Evolutionary conservation across 2,113 vertebrate species (phyloP), one percentile per base, ranked within the genome.

Genomic region (Phylloscopus whistleri): DNA sequence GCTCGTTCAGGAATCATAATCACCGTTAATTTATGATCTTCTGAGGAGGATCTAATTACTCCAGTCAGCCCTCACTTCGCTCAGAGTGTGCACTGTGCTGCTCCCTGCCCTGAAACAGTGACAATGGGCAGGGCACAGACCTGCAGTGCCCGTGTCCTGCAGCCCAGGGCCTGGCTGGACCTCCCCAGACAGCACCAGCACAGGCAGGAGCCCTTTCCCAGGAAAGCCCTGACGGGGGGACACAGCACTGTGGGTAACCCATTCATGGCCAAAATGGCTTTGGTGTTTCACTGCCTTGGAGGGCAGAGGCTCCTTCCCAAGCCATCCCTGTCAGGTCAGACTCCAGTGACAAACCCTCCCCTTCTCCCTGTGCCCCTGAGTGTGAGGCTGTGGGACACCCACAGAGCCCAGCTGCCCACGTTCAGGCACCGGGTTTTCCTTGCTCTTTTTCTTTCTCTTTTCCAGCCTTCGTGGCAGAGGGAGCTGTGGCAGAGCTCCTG

Each of bases 11-110:
- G 93, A 94, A 92, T 78, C 85, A 75, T 90, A 97, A 93, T 90
- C 84, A 93, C 90, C 82, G 80, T 89, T 93, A 94, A 96, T 96
- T 95, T 94, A 95, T 74, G 80, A 83, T 39, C 92, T 94, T 94
- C 79, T 85, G 81, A 89, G 63, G 37, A 83, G 48, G 30, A 84
- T 63, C 72, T 90, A 63, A 89, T 88, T 74, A 77, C 67, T 77
- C 39, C 84, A 81, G n/a, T 86, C 48, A 84, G 78, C 84, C 49
- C 60, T 67, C 41, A 16, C 31, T 94, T 88, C 67, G 87, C 53
- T 69, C 51, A 22, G 30, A 79, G 69, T 1, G 55, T 11, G 69
- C 46, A n/a, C 11, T 39, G 70, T 48, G 74, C 83, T 75, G 24
- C 4, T 62, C 67, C 85, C 67, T 53, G 52, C 69, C 13, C 41